phyloP scores from a whole-genome alignment of 2,888 invertebrate species.

The Drosophila macrothrix region DNA sequence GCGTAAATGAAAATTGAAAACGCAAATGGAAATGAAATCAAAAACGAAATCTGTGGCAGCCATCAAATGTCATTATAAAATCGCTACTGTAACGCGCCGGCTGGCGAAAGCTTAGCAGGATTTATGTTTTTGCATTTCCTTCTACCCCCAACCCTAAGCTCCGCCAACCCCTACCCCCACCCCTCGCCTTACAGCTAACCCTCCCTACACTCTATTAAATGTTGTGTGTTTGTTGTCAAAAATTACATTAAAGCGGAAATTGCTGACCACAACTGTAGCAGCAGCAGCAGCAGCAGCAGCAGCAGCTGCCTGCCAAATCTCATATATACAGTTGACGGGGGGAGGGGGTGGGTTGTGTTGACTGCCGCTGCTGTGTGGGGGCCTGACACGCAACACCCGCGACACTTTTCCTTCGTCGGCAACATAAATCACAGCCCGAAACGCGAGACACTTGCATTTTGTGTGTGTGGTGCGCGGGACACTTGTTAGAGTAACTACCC shows the following conservation, averaged over 20 bases:
- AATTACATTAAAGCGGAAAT: slow-evolving; percentile 78
- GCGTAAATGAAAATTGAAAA: slow-evolving; percentile 6
- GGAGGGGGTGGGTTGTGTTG: background rate
- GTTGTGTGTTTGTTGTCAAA: slow-evolving; percentile 66
- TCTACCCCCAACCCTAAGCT: slow-evolving; percentile 22
- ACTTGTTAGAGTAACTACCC: slow-evolving; percentile 45
- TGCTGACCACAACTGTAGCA: slow-evolving; percentile 50
- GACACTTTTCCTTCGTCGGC: slow-evolving; percentile 66
- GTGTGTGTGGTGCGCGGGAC: slow-evolving; percentile 13
- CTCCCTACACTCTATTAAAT: slow-evolving; percentile 4
- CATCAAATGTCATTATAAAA: slow-evolving; percentile 60
- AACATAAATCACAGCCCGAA: slow-evolving; percentile 70
- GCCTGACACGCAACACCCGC: slow-evolving; percentile 71
- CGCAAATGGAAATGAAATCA: slow-evolving; percentile 8
- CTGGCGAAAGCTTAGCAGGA: slow-evolving; percentile 61
- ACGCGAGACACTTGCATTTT: slow-evolving; percentile 64
- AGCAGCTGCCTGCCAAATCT: slow-evolving; percentile 16
- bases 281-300: slow-evolving; percentile 5
- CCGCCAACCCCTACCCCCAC: background rate
- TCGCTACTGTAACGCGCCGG: slow-evolving; percentile 63
- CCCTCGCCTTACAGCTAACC: background rate
- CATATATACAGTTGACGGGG: background rate
- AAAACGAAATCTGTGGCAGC: slow-evolving; percentile 38
- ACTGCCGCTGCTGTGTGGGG: slow-evolving; percentile 10
- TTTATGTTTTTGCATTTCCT: slow-evolving; percentile 73